phyloP scores from a whole-genome alignment of 2,113 vertebrate species.

The Panthera leo region DNA sequence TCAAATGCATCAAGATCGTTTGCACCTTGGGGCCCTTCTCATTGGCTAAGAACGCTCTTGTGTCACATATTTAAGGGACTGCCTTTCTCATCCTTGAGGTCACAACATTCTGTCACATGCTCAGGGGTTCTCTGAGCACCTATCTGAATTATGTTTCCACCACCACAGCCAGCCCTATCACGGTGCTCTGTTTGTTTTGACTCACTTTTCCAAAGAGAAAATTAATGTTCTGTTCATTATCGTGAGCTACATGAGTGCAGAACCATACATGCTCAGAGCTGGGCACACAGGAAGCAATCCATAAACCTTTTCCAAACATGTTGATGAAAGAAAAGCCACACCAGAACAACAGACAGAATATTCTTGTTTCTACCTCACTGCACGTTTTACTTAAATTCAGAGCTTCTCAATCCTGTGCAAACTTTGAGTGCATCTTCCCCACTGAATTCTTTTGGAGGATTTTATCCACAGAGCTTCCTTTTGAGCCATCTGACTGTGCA shows the following conservation, averaged over 20 bases:
- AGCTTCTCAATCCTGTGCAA: not conserved
- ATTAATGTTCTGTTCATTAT: not conserved
- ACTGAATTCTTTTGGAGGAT: not conserved
- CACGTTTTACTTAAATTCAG: not conserved
- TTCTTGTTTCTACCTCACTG: not conserved
- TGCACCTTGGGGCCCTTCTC: not conserved
- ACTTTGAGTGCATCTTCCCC: not conserved
- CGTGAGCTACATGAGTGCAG: not conserved
- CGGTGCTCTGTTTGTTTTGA: not conserved
- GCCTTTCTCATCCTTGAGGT: not conserved
- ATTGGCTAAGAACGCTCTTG: not conserved
- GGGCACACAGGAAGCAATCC: not conserved
- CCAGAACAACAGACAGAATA: not conserved
- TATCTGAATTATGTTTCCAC: not conserved
- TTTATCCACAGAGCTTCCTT: not conserved
- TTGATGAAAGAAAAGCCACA: not conserved
- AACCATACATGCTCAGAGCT: not conserved
- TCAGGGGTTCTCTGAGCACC: not conserved
- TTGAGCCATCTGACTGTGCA: not conserved
- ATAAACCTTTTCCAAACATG: not conserved
- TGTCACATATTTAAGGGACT: not conserved
- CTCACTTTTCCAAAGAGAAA: not conserved
- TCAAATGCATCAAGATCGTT: not conserved
- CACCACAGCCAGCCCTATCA: not conserved
- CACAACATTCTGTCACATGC: not conserved